Percentiles rank a stretch among this genome's conserved stretches.
phyloP scores from a whole-genome alignment of 2,888 invertebrate species.

The Pseudoips prasinana region DNA sequence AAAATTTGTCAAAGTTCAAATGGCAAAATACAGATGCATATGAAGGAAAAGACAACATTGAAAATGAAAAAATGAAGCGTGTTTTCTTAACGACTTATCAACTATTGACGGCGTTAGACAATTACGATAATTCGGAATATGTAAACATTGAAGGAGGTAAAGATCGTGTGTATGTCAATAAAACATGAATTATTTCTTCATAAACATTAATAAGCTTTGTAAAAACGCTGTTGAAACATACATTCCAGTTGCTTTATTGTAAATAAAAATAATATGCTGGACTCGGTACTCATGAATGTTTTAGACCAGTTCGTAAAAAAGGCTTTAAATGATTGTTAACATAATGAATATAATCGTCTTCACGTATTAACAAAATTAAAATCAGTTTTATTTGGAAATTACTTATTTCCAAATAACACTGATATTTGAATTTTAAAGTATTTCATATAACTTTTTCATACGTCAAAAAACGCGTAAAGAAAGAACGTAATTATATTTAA shows the following conservation, averaged over 20 bases:
- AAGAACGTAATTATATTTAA: too few relatives aligned
- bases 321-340: too few relatives aligned
- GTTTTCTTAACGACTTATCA: constrained; percentile 45
- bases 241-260: constrained; percentile 5
- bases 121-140: constrained; percentile 23
- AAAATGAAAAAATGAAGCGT: constrained; percentile 38
- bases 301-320: too few relatives aligned
- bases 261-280: too few relatives aligned
- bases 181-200: constrained; percentile 15
- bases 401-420: too few relatives aligned
- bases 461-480: too few relatives aligned
- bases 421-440: too few relatives aligned
- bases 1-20: constrained; percentile 42
- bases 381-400: too few relatives aligned
- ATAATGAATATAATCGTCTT: too few relatives aligned
- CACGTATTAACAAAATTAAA: too few relatives aligned
- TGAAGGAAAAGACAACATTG: constrained; percentile 32
- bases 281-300: too few relatives aligned
- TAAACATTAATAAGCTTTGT: constrained; percentile 35
- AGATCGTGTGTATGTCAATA: constrained; percentile 23
- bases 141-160: constrained; percentile 38
- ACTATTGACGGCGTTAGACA: constrained; percentile 40
- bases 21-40: constrained; percentile 44
- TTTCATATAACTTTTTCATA: too few relatives aligned
- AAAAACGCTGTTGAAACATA: constrained; percentile 16